Evolutionary conservation across 1,140 invertebrate genomes (phyloP).

Genomic region (Heliconius himera): DNA sequence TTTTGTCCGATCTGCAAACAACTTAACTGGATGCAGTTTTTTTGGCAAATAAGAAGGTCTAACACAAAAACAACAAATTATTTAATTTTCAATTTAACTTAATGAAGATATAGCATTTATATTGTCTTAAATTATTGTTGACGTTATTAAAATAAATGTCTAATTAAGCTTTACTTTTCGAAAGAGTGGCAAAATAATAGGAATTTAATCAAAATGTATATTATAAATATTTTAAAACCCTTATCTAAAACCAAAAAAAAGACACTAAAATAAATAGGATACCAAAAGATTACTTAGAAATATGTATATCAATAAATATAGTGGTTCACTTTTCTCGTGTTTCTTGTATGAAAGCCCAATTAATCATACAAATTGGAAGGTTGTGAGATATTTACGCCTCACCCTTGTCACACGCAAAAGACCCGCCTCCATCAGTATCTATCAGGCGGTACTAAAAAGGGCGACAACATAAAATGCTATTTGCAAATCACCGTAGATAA

Average conservation of each 20-base stretch:
- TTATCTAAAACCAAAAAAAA: not conserved
- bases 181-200: no score
- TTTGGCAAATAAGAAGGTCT: no score
- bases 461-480: conserved; percentile 35
- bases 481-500: conserved; percentile 38
- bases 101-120: no score
- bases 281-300: not conserved
- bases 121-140: no score
- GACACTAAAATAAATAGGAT: not conserved
- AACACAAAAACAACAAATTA: no score
- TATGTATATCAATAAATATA: not conserved
- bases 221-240: no score
- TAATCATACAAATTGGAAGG: conserved; percentile 43
- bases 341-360: conserved; percentile 21
- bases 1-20: conserved; percentile 40
- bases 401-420: conserved; percentile 40
- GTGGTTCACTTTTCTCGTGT: conserved; percentile 16
- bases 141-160: no score
- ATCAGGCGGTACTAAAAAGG: conserved; percentile 36
- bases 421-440: conserved; percentile 38
- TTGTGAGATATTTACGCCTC: conserved; percentile 38
- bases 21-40: not conserved
- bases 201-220: no score
- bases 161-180: no score
- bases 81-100: no score